These are phyloP conservation scores for Drosophila serrata DNA, from an alignment of 1,140 invertebrate species.

Conservation along the genomic window DNA sequence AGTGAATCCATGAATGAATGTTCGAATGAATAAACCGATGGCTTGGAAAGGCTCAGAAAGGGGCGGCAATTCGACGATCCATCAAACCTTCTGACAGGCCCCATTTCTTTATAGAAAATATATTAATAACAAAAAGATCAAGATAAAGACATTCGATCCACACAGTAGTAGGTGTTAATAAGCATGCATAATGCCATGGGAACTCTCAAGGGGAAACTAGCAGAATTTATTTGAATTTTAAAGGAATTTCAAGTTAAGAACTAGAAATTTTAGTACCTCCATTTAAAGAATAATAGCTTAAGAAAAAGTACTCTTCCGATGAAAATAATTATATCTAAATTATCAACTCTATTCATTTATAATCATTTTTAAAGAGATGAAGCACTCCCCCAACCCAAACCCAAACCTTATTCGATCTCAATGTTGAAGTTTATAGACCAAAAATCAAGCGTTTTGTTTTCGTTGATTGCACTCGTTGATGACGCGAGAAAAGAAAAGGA, in stretches of 20 bases:
- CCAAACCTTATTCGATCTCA: not conserved
- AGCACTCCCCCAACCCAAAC: too few species aligned
- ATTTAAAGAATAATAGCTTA: too few species aligned
- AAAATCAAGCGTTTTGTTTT: not conserved
- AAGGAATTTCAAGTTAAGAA: too few species aligned
- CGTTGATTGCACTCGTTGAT: conserved; percentile 36
- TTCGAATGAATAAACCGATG: conserved; percentile 7
- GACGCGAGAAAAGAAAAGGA: conserved; percentile 30
- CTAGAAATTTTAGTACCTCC: too few species aligned
- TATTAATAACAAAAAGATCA: conserved; percentile 1
- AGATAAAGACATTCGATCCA: conserved; percentile 10
- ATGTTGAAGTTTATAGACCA: not conserved
- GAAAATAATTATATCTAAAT: too few species aligned
- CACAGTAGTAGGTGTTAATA: conserved; percentile 26
- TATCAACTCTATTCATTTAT: not conserved
- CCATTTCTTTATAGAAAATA: not conserved
- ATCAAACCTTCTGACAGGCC: conserved; percentile 20
- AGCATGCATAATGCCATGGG: conserved; percentile 18
- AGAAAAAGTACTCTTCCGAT: too few species aligned
- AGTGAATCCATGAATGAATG: conserved; percentile 1
- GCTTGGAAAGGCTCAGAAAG: conserved; percentile 1
- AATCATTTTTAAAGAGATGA: not conserved
- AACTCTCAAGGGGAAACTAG: too few species aligned
- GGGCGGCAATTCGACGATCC: conserved; percentile 15
- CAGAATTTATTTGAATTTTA: not conserved